Evolutionary conservation across 1,140 invertebrate species (phyloP), one percentile per base, ranked within the genome.

Genomic region (Galleria mellonella): DNA sequence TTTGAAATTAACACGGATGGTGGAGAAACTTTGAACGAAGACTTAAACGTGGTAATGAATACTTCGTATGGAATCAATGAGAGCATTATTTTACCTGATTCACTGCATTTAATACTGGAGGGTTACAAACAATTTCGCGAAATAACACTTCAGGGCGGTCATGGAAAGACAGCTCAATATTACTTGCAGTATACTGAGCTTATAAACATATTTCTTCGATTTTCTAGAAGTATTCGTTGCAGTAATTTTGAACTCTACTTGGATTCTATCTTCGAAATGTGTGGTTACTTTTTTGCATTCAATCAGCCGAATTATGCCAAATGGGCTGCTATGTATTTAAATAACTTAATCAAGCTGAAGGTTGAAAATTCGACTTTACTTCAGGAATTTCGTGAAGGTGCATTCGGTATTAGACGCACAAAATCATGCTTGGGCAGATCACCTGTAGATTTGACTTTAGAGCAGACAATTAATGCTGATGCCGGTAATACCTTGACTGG

Each of bases 121-220:
- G n/a, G n/a, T n/a, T n/a, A n/a, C n/a, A n/a, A n/a, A n/a, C n/a
- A n/a, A n/a, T n/a, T n/a, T n/a, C n/a, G n/a, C n/a, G 0, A 27
- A 29, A 23, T 47, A 36, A 41, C 62, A 38, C 42, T 60, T 14
- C n/a, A 33, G 13, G 62, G 59, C 11, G 38, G 48, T n/a, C 49
- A 73, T 38, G 67, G 70, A 32, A 67, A 64, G 45, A 73, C 72
- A 32, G 72, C 68, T 27, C 58, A 76, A 59, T 62, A 46, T 55
- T 55, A 57, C 13, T 9, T 14, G 7, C 35, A 51, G 47, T 65
- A 72, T 45, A 31, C 15, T 43, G 44, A 68, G 13, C 32, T 68
- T 11, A 40, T 72, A 12, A 57, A 60, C 39, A 14, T 48, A 14
- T 68, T 49, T 44, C 50, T 47, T 31, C 44, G 41, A 10, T 59